Conservation (phyloP, 2,113 vertebrate species). For the Rhineura floridana region DNA sequence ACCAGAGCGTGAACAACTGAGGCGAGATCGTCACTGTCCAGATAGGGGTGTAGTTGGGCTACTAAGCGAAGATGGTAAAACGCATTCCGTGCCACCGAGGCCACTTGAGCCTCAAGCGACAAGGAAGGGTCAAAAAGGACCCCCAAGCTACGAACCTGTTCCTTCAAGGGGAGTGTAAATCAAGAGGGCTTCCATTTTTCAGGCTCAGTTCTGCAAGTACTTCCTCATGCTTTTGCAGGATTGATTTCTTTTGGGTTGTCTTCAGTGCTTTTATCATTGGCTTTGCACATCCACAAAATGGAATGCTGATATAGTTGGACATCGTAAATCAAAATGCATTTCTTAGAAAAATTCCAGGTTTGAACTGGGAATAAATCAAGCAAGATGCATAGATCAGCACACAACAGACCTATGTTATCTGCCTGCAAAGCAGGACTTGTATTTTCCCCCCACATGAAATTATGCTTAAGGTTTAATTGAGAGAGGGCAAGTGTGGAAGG, state of each 20-base stretch:
- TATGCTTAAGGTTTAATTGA: neutral
- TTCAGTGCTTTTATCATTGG: neutral
- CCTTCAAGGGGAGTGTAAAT: too few relatives aligned
- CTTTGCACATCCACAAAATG: neutral
- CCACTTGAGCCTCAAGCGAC: too few relatives aligned
- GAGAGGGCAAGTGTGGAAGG: neutral
- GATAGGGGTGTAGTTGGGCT: too few relatives aligned
- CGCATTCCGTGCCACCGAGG: too few relatives aligned
- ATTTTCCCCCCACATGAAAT: neutral
- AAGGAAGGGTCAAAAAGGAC: too few relatives aligned
- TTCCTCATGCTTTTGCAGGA: neutral
- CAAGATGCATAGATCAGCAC: neutral
- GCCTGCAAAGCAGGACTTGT: neutral
- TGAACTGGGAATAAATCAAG: neutral
- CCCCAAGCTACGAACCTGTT: too few relatives aligned
- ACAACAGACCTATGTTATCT: neutral
- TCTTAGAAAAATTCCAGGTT: neutral
- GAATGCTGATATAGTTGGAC: neutral
- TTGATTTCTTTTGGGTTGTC: neutral
- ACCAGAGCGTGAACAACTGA: too few relatives aligned
- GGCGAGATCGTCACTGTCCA: too few relatives aligned
- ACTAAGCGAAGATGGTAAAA: too few relatives aligned
- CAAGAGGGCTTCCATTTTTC: neutral
- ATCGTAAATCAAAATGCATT: neutral
- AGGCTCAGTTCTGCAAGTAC: neutral